Evolutionary conservation across 2,113 vertebrate species (phyloP).

Genomic region (Thalassoma bifasciatum): DNA sequence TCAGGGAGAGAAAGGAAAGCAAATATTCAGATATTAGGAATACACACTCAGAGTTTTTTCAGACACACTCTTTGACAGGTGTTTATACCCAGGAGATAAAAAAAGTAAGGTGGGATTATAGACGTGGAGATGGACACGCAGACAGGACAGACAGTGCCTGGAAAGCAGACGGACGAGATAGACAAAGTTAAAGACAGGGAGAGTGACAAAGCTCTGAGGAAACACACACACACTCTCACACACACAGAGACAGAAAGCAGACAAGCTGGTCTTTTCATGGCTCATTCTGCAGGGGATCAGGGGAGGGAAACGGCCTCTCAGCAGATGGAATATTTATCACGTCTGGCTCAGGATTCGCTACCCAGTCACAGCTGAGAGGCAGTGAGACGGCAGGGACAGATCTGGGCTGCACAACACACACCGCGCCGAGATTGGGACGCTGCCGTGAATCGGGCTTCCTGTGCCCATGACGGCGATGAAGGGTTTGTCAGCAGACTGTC

Average conservation of each 20-base stretch:
- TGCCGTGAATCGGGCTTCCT: conserved; percentile 2
- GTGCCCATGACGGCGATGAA: conserved; percentile 54
- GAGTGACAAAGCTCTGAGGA: conserved; percentile 45
- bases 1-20: neutral
- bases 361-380: conserved; percentile 61
- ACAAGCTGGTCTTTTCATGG: conserved; percentile 71
- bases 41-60: neutral
- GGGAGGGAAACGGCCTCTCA: conserved; percentile 62
- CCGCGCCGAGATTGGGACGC: conserved; percentile 32
- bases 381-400: conserved; percentile 64
- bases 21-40: conserved; percentile 18
- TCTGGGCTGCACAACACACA: conserved; percentile 61
- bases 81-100: neutral
- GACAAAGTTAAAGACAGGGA: conserved; percentile 50
- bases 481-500: conserved; percentile 67
- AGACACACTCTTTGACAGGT: conserved; percentile 25
- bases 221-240: conserved; percentile 10
- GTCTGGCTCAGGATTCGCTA: conserved; percentile 48
- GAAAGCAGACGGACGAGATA: neutral
- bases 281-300: conserved; percentile 65
- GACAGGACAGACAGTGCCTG: neutral
- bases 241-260: conserved; percentile 38
- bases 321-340: conserved; percentile 78
- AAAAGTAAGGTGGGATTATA: neutral
- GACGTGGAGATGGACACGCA: neutral